Percentiles rank a stretch among this genome's conserved stretches.
Evolutionary conservation across 2,113 vertebrate genomes (phyloP).

Genomic region (Aramus guarauna): DNA sequence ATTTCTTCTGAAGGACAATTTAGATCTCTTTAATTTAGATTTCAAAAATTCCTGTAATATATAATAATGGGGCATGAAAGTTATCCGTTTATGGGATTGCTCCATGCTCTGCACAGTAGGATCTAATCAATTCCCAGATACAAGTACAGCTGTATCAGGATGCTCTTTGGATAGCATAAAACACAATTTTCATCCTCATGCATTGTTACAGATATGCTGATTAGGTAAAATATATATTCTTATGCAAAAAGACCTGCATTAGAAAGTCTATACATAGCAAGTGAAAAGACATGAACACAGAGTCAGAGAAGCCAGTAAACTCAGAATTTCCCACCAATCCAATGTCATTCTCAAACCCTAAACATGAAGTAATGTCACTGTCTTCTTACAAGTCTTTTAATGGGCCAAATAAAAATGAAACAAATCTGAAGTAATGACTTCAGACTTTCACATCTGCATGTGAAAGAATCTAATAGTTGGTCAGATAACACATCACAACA

Average conservation of each 20-base stretch:
- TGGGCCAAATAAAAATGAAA: background rate
- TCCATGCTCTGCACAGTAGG: background rate
- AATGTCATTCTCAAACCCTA: background rate
- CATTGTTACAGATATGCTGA: background rate
- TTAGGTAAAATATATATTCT: conserved; percentile 23
- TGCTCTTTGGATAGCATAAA: background rate
- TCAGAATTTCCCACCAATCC: background rate
- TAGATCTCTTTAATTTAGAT: background rate
- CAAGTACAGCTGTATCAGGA: background rate
- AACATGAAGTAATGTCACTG: background rate
- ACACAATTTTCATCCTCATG: background rate
- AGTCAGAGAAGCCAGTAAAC: background rate
- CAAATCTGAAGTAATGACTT: background rate
- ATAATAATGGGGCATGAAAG: background rate
- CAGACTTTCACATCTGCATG: fast-evolving
- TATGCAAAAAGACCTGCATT: background rate
- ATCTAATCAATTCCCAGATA: background rate
- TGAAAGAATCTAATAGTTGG: background rate
- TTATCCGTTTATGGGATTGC: background rate
- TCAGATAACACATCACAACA: background rate
- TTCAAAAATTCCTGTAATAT: background rate
- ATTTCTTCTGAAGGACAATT: background rate
- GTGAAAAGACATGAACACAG: background rate
- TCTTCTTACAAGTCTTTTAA: background rate
- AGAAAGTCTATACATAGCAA: background rate